A percentile compares a stretch with the other conserved stretches of the same genome.
phyloP scores from a whole-genome alignment of 2,797 vertebrate genomes.

The Valencia hispanica region DNA sequence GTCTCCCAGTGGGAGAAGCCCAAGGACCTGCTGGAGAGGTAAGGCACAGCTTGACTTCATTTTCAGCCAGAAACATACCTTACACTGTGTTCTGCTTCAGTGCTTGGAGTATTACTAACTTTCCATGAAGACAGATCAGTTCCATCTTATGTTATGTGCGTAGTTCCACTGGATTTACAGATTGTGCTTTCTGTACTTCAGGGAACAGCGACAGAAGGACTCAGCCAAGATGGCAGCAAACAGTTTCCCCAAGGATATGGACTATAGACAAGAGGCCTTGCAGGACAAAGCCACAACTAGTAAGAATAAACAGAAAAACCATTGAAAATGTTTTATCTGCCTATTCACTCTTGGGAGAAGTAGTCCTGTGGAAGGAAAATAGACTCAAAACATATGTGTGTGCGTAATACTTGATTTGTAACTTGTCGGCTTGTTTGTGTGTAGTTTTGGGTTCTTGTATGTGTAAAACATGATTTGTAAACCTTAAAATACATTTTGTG shows the following conservation, averaged over 20 bases:
- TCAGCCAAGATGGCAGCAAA: constrained; percentile 92
- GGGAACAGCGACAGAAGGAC: constrained; percentile 98
- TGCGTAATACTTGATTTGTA: too few relatives aligned
- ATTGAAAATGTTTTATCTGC: background rate
- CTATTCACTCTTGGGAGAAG: background rate
- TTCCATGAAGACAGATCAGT: background rate
- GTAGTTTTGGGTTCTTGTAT: too few relatives aligned
- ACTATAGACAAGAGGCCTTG: constrained; percentile 99
- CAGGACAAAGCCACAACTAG: constrained; percentile 88
- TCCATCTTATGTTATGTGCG: background rate
- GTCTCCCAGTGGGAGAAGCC: constrained; percentile 99
- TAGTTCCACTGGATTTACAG: constrained; percentile 7
- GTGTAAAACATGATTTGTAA: too few relatives aligned
- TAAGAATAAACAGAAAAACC: constrained; percentile 30
- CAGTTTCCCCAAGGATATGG: constrained; percentile 98
- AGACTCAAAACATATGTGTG: too few relatives aligned
- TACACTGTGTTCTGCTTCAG: background rate
- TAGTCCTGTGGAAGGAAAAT: too few relatives aligned
- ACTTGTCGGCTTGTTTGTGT: too few relatives aligned
- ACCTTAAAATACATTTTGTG: too few relatives aligned
- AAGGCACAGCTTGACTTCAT: constrained; percentile 34
- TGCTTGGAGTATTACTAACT: background rate
- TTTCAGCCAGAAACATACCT: background rate
- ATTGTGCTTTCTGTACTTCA: constrained; percentile 60
- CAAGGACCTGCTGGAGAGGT: constrained; percentile 99